phyloP scores from a whole-genome alignment of 1,140 invertebrate genomes.

The Sinonovacula constricta region DNA sequence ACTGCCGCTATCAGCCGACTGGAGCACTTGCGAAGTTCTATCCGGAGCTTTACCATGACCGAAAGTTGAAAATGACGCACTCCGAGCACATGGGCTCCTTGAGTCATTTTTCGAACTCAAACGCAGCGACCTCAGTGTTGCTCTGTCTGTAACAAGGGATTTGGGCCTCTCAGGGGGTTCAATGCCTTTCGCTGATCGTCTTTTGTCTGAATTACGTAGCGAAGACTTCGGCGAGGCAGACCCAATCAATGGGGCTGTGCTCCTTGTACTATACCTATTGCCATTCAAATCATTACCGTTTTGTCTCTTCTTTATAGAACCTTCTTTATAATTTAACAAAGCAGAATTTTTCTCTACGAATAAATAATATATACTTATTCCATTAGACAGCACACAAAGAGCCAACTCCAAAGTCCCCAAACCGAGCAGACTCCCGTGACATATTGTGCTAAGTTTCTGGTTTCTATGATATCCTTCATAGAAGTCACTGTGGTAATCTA shows the following conservation, averaged over 20 bases:
- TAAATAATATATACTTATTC: constrained; percentile 38
- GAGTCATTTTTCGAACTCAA: neutral
- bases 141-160: constrained; percentile 3
- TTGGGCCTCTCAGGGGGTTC: neutral
- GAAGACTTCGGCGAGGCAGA: neutral
- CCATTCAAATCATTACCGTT: neutral
- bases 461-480: constrained; percentile 7
- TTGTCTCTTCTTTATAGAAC: neutral
- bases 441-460: constrained; percentile 8
- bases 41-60: neutral
- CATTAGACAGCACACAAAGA: constrained; percentile 37
- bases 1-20: constrained; percentile 30
- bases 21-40: constrained; percentile 14
- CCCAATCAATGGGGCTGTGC: constrained; percentile 26
- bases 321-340: neutral
- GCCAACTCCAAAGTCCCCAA: constrained; percentile 28
- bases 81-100: neutral
- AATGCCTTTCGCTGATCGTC: neutral
- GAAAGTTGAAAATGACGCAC: constrained; percentile 35
- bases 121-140: neutral
- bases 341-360: constrained; percentile 25
- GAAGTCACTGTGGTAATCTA: constrained; percentile 40
- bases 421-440: constrained; percentile 30
- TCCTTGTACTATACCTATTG: constrained; percentile 28
- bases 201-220: neutral